Evolutionary conservation across 2,888 invertebrate species (phyloP), one percentile per base, ranked within the genome.

Genomic region (Brenthis hecate): DNA sequence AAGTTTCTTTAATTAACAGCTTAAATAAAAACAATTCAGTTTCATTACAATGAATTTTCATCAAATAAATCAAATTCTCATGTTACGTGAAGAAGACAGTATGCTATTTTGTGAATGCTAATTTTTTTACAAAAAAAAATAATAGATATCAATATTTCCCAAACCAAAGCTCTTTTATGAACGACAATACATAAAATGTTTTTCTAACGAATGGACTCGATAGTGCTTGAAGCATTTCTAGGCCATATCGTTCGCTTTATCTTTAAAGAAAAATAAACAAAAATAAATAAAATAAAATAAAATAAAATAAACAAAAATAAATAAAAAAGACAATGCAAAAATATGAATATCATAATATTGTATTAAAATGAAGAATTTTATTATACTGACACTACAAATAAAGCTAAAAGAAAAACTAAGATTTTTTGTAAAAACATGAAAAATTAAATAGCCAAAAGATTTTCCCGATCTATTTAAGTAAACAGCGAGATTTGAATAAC

Each of bases 131-230:
- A 32, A n/a, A 5, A 51, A 61, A 61, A 32, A 50, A 28, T 3
- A n/a, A 28, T n/a, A 14, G 28, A 48, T 13, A 3, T 6, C 8
- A 28, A 43, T 43, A 8, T 14, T 50, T 61, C 51, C 6, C 28
- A 11, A 47, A 14, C 6, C 6, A 51, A 61, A 51, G n/a, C 23
- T 50, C 3, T 28, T 60, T 4, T 47, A 23, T 11, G 51, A 61
- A 50, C n/a, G 28, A 61, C 14, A 43, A 28, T 61, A 60, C n/a
- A 50, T 5, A 57, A 23, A 60, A 60, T 50, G 19, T 50, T 61
- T 61, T 61, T n/a, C 50, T 32, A 32, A 13, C 60, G 51, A 61
- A 61, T 51, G 60, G 60, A 61, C 60, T 16, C 13, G 6, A 48
- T 48, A 58, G 48, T 13, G 36, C 36, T 36, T 56, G 43, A 54